Conservation (phyloP, 2,113 vertebrate species). For the Nibea albiflora region DNA sequence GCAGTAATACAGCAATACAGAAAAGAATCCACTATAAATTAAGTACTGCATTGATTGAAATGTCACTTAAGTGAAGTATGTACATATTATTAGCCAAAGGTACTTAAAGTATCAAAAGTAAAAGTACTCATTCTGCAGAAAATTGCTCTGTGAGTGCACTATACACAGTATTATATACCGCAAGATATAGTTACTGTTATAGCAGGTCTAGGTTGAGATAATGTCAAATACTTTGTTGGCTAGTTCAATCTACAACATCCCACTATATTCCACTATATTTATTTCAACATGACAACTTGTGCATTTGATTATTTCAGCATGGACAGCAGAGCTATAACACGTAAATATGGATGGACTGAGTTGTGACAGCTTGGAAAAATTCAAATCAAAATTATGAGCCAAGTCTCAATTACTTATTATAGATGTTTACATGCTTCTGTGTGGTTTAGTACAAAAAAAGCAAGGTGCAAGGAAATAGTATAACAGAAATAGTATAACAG, state of each 20-base stretch:
- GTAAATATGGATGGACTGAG: background rate
- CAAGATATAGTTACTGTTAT: background rate
- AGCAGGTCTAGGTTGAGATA: background rate
- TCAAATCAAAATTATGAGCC: background rate
- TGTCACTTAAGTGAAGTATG: background rate
- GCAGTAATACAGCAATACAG: background rate
- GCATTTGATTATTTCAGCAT: background rate
- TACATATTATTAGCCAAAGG: background rate
- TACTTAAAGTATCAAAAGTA: background rate
- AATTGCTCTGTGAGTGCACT: background rate
- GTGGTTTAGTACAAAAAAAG: background rate
- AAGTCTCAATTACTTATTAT: background rate
- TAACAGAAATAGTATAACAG: background rate
- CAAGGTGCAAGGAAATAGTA: background rate
- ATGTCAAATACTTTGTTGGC: background rate
- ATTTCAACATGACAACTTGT: background rate
- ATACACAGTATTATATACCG: background rate
- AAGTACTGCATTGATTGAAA: background rate
- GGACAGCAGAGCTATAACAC: background rate
- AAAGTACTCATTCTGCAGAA: background rate
- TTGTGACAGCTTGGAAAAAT: background rate
- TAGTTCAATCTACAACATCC: background rate
- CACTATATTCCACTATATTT: too few species aligned
- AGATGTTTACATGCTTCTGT: background rate
- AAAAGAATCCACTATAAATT: background rate